Evolutionary conservation across 2,113 vertebrate genomes (phyloP), one percentile per base, ranked within the genome.

Genomic region (Atrichornis clamosus): DNA sequence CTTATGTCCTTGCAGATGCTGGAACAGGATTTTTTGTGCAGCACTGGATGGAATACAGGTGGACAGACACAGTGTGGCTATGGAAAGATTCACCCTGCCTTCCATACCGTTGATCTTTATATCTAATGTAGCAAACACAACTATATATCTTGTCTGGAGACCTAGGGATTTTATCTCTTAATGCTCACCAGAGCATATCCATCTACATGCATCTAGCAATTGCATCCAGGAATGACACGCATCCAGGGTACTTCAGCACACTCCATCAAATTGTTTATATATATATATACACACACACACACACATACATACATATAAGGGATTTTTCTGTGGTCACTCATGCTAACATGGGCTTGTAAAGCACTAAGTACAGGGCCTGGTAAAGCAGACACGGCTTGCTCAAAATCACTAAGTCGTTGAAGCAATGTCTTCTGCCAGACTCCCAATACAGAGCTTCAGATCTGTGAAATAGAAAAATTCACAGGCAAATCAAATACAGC

Each of bases 11-110:
- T 39, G 46, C 10, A 32, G 10, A 8, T 60, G 13, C 14, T 68
- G 30, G 27, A 88, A 60, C 4, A 4, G 0, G 0, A 33, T 3
- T 35, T 59, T 59, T 18, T 27, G 27, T 70, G 46, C 33, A 65
- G 16, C 46, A 22, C 15, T 3, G 2, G 18, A 37, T 46, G 22
- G 22, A 75, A 62, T 9, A 33, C 17, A 50, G 22, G 9, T 10
- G 32, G 28, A 55, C 21, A 77, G 42, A 30, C 39, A 23, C 2
- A 16, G 8, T 0, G 0, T 3, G 9, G 13, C 18, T 30, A 14
- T 44, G 42, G 37, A 18, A 30, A 59, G 10, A 21, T 30, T 87
- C 42, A 39, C 4, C 10, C 6, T 64, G 23, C 5, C 7, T 17
- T 4, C 26, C 30, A 3, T 1, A 16, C 2, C 21, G 32, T 41